Percentiles rank a stretch among this genome's conserved stretches.
Conservation (phyloP, 2,888 invertebrate genomes). For the Prostheceraeus crozeri region DNA sequence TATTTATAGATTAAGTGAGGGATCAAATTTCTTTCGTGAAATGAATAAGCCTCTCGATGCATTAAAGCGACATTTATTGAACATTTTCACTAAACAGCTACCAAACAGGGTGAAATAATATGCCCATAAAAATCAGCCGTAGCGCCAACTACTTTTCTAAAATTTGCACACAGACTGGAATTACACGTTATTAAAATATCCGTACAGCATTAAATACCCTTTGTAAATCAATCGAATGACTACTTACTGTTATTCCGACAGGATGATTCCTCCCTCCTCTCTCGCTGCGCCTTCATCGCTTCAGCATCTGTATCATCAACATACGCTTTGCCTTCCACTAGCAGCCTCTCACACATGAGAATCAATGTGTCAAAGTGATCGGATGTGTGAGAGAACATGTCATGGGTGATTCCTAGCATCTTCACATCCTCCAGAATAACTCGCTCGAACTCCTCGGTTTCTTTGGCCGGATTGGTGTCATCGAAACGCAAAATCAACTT, state of each 20-base stretch:
- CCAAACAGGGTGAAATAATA: too few species aligned
- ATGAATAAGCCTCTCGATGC: too few species aligned
- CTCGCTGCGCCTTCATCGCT: too few species aligned
- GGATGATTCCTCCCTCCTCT: too few species aligned
- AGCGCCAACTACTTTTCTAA: too few species aligned
- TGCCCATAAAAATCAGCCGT: too few species aligned
- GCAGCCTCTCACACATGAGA: slow-evolving; percentile 73
- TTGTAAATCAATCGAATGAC: neutral
- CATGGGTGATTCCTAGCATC: slow-evolving; percentile 81
- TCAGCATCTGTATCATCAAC: slow-evolving; percentile 91
- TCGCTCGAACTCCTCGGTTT: slow-evolving; percentile 90
- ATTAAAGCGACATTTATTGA: too few species aligned
- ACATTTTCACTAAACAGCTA: too few species aligned
- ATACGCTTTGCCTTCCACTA: slow-evolving; percentile 82
- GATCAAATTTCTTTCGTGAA: too few species aligned
- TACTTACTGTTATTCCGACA: neutral
- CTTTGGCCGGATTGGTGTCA: slow-evolving; percentile 98
- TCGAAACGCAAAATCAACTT: slow-evolving; percentile 95
- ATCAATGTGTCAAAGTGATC: slow-evolving; percentile 90
- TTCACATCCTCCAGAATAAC: slow-evolving; percentile 82
- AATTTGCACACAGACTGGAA: too few species aligned
- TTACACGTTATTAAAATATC: too few species aligned
- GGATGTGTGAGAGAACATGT: slow-evolving; percentile 85
- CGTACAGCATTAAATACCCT: neutral
- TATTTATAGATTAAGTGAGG: too few species aligned